Percentiles rank a stretch among this genome's conserved stretches.
Evolutionary conservation across 2,113 vertebrate species (phyloP).

Genomic region (Micronycteris hirsuta): DNA sequence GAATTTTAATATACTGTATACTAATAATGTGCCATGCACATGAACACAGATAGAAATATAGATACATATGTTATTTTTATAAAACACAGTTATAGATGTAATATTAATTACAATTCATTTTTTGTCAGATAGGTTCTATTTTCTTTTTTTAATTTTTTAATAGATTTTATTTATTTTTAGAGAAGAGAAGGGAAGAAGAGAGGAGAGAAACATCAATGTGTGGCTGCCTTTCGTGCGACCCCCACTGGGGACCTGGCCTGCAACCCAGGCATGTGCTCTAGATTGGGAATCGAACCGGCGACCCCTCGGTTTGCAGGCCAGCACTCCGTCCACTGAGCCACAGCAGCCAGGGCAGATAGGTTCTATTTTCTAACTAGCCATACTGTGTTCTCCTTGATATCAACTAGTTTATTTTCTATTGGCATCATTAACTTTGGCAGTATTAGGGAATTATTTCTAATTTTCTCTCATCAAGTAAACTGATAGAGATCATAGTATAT

Average conservation of each 20-base stretch:
- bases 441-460: conserved; percentile 6
- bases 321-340: too few species aligned
- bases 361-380: background rate
- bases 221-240: too few species aligned
- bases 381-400: background rate
- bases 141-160: too few species aligned
- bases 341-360: too few species aligned
- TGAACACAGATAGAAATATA: background rate
- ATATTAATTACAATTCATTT: background rate
- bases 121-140: background rate
- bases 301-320: too few species aligned
- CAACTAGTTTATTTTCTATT: background rate
- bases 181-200: too few species aligned
- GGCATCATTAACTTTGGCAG: background rate
- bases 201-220: too few species aligned
- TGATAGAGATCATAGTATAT: background rate
- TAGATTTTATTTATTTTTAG: too few species aligned
- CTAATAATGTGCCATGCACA: background rate
- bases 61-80: background rate
- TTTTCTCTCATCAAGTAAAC: background rate
- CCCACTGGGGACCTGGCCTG: too few species aligned
- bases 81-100: background rate
- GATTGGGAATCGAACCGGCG: too few species aligned
- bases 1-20: background rate
- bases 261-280: too few species aligned